A percentile compares a stretch with the other conserved stretches of the same genome.
These are phyloP conservation scores for Hippocampus barbouri DNA, from an alignment of 2,113 vertebrate genomes.

Conservation along the genomic window DNA sequence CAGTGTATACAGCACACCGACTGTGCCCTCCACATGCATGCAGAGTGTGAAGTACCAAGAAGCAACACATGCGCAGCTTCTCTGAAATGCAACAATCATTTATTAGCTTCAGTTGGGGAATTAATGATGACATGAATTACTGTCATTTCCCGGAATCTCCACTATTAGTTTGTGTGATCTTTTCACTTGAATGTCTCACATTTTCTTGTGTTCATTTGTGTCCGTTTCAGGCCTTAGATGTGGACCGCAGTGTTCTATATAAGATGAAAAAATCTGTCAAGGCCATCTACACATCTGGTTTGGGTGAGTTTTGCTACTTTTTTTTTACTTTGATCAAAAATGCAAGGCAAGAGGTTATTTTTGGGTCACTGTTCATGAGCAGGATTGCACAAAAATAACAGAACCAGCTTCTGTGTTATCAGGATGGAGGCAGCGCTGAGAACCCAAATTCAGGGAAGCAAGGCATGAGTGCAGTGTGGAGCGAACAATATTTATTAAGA, in stretches of 20 bases:
- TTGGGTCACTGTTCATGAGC: not conserved
- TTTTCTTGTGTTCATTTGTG: slow-evolving; percentile 16
- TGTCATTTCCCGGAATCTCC: not conserved
- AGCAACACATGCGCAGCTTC: not conserved
- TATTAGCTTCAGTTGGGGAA: not conserved
- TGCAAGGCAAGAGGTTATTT: not conserved
- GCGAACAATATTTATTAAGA: no score
- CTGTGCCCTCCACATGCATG: slow-evolving; percentile 17
- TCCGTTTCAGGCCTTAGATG: slow-evolving; percentile 85
- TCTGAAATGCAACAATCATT: not conserved
- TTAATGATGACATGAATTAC: not conserved
- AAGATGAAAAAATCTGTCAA: slow-evolving; percentile 99
- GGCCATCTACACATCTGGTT: slow-evolving; percentile 92
- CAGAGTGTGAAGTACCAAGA: slow-evolving; percentile 6
- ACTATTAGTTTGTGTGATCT: not conserved
- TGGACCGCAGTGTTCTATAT: slow-evolving; percentile 94
- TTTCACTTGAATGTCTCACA: not conserved
- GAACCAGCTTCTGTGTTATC: not conserved
- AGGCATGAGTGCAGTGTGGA: no score
- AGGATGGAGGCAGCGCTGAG: no score
- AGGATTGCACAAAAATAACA: not conserved
- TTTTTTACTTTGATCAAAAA: not conserved
- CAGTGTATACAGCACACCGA: slow-evolving; percentile 21
- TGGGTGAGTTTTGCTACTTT: slow-evolving; percentile 80
- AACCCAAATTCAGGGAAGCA: no score